A percentile compares a stretch with the other conserved stretches of the same genome.
phyloP scores from a whole-genome alignment of 2,888 invertebrate genomes.

The Leucozona laternaria region DNA sequence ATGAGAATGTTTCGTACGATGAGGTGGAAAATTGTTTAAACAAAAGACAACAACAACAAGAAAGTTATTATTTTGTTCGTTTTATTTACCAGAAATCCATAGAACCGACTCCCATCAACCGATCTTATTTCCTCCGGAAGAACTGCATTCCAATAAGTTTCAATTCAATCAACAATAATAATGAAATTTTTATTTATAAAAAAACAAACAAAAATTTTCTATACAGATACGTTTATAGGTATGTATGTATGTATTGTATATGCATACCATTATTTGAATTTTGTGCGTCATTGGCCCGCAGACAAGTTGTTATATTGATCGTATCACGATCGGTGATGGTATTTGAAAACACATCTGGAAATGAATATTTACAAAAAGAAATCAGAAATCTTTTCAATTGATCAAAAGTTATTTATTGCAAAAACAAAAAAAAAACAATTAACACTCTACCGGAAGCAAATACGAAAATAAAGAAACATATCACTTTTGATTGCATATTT shows the following conservation, averaged over 20 bases:
- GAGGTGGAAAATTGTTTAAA: background rate
- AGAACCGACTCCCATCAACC: constrained; percentile 49
- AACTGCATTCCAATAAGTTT: constrained; percentile 31
- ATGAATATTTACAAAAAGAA: constrained; percentile 47
- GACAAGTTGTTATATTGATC: constrained; percentile 56
- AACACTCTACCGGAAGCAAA: constrained; percentile 47
- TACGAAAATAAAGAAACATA: constrained; percentile 4
- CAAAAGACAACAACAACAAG: background rate
- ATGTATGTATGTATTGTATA: background rate
- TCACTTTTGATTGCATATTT: constrained; percentile 36
- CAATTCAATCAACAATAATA: constrained; percentile 11
- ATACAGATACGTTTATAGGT: no score
- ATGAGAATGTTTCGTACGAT: no score
- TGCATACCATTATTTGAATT: constrained; percentile 41
- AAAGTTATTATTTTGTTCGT: no score
- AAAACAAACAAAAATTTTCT: background rate
- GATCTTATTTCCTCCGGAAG: constrained; percentile 19
- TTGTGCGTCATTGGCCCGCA: constrained; percentile 50
- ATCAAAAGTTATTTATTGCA: background rate
- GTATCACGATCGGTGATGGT: constrained; percentile 16
- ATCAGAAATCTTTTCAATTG: background rate
- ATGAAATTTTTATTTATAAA: constrained; percentile 33
- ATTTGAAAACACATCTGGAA: constrained; percentile 56
- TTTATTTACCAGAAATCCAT: constrained; percentile 57
- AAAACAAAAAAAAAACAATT: background rate